phyloP scores from a whole-genome alignment of 2,888 invertebrate genomes.

The Hypena proboscidalis region DNA sequence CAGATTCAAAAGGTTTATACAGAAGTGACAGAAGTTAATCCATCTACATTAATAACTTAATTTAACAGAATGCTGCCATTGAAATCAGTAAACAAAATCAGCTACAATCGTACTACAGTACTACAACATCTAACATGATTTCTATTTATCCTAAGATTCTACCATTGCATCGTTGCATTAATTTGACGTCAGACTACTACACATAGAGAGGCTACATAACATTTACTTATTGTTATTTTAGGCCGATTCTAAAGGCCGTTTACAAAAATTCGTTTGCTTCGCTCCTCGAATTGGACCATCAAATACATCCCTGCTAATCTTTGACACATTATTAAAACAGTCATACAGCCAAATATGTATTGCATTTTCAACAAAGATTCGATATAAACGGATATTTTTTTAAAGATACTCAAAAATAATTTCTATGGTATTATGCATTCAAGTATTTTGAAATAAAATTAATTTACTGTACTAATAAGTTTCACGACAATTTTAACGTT shows the following conservation, averaged over 20 bases:
- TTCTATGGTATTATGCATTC: too few relatives aligned
- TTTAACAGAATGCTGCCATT: too few relatives aligned
- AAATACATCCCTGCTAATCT: neutral
- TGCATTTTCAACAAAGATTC: too few relatives aligned
- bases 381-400: too few relatives aligned
- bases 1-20: too few relatives aligned
- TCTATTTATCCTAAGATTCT: neutral
- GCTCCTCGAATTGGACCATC: constrained; percentile 20
- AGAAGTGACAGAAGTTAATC: too few relatives aligned
- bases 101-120: neutral
- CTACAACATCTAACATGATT: neutral
- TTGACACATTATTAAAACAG: neutral
- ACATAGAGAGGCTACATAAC: constrained; percentile 8
- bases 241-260: constrained; percentile 36
- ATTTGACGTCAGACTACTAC: constrained; percentile 40
- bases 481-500: too few relatives aligned
- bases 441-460: too few relatives aligned
- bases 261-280: constrained; percentile 41
- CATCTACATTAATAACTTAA: too few relatives aligned
- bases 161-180: constrained; percentile 41
- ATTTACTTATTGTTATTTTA: constrained; percentile 21
- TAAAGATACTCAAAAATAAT: too few relatives aligned
- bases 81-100: too few relatives aligned
- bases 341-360: neutral
- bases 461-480: too few relatives aligned